These are phyloP conservation scores for Cryptosula pallasiana DNA, from an alignment of 2,888 invertebrate species.

Conservation along the genomic window DNA sequence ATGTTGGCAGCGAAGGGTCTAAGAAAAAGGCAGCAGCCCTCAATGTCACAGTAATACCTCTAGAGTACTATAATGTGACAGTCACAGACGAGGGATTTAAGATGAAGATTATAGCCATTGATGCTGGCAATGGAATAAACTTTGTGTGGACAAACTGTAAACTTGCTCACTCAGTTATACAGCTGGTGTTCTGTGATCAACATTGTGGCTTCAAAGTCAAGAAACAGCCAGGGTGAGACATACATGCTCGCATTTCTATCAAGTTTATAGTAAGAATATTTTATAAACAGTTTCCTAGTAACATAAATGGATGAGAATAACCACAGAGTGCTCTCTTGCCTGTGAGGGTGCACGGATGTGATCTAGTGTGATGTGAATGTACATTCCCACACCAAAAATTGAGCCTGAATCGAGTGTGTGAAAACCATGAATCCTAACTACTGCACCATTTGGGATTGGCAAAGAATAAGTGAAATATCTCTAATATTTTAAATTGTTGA, in stretches of 20 bases:
- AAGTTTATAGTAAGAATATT: not conserved
- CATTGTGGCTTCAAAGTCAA: slow-evolving; percentile 23
- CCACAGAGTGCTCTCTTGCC: not conserved
- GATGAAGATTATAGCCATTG: slow-evolving; percentile 47
- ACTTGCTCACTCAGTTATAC: slow-evolving; percentile 41
- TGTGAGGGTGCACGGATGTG: slow-evolving; percentile 23
- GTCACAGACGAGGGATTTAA: slow-evolving; percentile 48
- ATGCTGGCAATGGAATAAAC: slow-evolving; percentile 47
- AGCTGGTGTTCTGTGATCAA: slow-evolving; percentile 35
- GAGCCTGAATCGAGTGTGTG: too few relatives aligned
- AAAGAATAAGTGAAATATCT: too few relatives aligned
- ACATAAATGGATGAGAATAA: not conserved
- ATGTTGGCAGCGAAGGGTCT: slow-evolving; percentile 42
- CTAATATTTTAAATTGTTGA: too few relatives aligned
- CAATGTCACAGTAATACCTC: slow-evolving; percentile 41
- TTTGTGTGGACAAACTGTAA: slow-evolving; percentile 49
- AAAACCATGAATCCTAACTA: too few relatives aligned
- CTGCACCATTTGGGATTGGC: too few relatives aligned
- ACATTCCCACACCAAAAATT: too few relatives aligned
- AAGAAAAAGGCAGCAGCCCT: slow-evolving; percentile 41
- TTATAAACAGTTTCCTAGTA: too few relatives aligned
- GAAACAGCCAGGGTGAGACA: slow-evolving; percentile 26
- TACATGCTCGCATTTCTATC: not conserved
- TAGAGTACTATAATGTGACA: slow-evolving; percentile 39
- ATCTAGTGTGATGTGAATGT: too few relatives aligned